Evolutionary conservation across 2,113 vertebrate species (phyloP).

Genomic region (Saccopteryx bilineata): DNA sequence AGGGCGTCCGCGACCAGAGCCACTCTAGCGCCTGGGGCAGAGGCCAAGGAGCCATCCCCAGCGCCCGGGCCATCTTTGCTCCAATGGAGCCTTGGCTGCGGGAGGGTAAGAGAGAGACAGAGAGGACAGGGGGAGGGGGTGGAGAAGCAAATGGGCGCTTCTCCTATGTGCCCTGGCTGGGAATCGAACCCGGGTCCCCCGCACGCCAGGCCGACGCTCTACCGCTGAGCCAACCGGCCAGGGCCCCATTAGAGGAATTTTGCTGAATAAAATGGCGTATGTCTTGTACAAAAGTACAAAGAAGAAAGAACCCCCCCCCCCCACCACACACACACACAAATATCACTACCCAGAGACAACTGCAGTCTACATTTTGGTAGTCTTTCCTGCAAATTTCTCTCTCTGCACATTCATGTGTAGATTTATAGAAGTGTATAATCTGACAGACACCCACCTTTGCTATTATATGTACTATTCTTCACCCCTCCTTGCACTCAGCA

Average conservation of each 20-base stretch:
- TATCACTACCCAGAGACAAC: not conserved
- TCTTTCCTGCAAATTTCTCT: not conserved
- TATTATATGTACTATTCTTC: not conserved
- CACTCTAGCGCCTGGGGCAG: too few species aligned
- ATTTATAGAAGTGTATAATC: not conserved
- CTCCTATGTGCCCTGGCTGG: too few species aligned
- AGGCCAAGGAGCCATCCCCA: too few species aligned
- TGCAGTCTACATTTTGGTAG: not conserved
- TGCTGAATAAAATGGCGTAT: not conserved
- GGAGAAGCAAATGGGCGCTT: too few species aligned
- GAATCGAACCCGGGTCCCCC: too few species aligned
- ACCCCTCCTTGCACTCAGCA: not conserved
- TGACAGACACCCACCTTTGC: not conserved
- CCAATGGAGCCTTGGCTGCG: too few species aligned
- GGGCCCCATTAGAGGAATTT: not conserved
- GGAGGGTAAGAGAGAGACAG: too few species aligned
- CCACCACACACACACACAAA: not conserved
- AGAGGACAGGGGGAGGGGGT: too few species aligned
- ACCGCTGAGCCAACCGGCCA: too few species aligned
- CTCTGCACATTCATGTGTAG: not conserved
- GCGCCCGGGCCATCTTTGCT: too few species aligned
- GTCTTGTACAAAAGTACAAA: not conserved
- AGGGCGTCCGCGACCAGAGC: too few species aligned
- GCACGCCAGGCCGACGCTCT: too few species aligned
- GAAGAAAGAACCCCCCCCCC: not conserved